Conservation (phyloP, 2,113 vertebrate species). For the Notothenia coriiceps region DNA sequence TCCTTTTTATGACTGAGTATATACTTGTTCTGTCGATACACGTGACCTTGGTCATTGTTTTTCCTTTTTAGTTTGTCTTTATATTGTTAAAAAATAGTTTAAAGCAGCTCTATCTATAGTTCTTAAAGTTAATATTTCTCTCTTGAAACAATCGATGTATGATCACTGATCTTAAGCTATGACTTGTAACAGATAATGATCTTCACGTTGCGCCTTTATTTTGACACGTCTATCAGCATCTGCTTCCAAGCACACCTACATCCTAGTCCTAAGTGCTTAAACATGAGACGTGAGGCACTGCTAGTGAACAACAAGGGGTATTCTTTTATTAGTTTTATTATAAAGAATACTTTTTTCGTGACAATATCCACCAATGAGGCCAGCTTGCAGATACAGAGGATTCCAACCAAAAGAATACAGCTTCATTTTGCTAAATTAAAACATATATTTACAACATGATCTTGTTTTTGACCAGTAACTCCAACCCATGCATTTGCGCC, state of each 20-base stretch:
- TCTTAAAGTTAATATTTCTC: background rate
- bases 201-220: no score
- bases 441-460: background rate
- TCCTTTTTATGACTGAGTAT: background rate
- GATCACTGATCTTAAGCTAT: background rate
- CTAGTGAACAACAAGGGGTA: no score
- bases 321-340: no score
- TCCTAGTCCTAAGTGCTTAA: no score
- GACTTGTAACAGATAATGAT: background rate
- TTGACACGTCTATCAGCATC: no score
- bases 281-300: no score
- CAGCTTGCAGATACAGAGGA: no score
- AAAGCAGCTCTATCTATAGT: background rate
- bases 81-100: background rate
- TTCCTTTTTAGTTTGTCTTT: background rate
- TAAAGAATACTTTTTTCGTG: no score
- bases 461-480: background rate
- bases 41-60: background rate
- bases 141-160: background rate
- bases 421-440: no score
- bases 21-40: background rate
- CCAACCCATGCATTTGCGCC: background rate
- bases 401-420: no score
- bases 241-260: no score
- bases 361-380: no score